These are phyloP conservation scores for Fabriciana adippe DNA, from an alignment of 2,888 invertebrate genomes.

Conservation along the genomic window DNA sequence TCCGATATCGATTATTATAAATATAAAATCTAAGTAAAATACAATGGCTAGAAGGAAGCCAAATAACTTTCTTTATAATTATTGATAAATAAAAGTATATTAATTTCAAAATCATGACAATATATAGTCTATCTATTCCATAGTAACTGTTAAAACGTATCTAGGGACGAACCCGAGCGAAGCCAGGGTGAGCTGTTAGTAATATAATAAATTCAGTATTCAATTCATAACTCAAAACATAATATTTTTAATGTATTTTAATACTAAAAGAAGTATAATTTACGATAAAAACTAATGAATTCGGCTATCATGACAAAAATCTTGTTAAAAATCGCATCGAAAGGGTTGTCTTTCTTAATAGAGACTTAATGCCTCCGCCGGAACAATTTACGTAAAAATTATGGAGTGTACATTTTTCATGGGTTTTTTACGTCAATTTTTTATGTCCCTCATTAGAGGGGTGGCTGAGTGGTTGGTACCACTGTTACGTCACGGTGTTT, in stretches of 20 bases:
- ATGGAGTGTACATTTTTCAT: slow-evolving; percentile 67
- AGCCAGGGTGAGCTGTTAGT: no score
- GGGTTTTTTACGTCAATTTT: slow-evolving; percentile 67
- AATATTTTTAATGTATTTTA: background rate
- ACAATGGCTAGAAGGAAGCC: no score
- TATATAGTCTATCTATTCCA: no score
- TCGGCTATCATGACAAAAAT: slow-evolving; percentile 32
- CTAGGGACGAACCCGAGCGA: no score
- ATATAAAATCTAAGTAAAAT: no score
- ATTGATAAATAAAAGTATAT: no score
- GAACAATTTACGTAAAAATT: slow-evolving; percentile 61
- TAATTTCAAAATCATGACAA: no score
- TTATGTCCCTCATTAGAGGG: slow-evolving; percentile 64
- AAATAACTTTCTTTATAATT: no score
- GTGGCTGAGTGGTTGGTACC: background rate
- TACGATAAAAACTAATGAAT: slow-evolving; percentile 18
- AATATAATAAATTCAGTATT: no score
- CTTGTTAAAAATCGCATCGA: slow-evolving; percentile 36
- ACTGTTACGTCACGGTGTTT: slow-evolving; percentile 7
- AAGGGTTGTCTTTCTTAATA: slow-evolving; percentile 64
- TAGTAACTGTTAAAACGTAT: no score
- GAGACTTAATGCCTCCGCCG: slow-evolving; percentile 55
- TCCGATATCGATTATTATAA: no score
- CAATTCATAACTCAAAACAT: no score
- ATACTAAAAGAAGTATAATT: background rate